phyloP scores from a whole-genome alignment of 2,113 vertebrate species.

The Ameiurus melas region DNA sequence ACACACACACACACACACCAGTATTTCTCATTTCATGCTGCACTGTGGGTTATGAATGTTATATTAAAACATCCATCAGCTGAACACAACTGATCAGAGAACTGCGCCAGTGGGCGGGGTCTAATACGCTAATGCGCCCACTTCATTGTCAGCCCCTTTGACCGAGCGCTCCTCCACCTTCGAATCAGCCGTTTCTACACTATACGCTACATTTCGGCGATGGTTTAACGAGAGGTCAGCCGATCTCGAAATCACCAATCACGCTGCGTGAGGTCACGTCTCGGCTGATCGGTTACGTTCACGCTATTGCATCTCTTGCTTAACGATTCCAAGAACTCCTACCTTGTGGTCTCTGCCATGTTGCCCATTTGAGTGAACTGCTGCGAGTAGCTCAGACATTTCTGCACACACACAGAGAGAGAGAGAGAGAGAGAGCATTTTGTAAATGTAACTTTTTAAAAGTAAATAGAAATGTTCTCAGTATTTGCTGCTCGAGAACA shows the following conservation, averaged over 20 bases:
- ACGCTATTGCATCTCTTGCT: too few relatives aligned
- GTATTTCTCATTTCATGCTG: neutral
- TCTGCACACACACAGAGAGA: slow-evolving; percentile 64
- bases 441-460: too few relatives aligned
- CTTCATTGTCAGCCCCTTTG: neutral
- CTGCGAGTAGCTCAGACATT: slow-evolving; percentile 79
- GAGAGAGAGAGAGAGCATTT: too few relatives aligned
- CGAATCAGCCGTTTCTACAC: neutral
- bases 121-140: neutral
- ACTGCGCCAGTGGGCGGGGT: too few relatives aligned
- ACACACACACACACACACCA: slow-evolving; percentile 3
- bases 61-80: neutral
- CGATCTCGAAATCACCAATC: neutral
- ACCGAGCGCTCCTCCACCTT: neutral
- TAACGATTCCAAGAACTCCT: slow-evolving; percentile 49
- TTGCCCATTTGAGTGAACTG: slow-evolving; percentile 84
- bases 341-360: slow-evolving; percentile 82
- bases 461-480: too few relatives aligned
- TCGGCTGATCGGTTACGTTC: neutral
- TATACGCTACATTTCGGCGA: neutral
- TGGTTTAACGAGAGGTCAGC: neutral
- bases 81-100: neutral
- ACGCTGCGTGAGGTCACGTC: neutral
- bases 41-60: neutral
- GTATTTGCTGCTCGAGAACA: neutral